Evolutionary conservation across 1,140 invertebrate genomes (phyloP), one percentile per base, ranked within the genome.

Genomic region (Drosophila kepulauana): DNA sequence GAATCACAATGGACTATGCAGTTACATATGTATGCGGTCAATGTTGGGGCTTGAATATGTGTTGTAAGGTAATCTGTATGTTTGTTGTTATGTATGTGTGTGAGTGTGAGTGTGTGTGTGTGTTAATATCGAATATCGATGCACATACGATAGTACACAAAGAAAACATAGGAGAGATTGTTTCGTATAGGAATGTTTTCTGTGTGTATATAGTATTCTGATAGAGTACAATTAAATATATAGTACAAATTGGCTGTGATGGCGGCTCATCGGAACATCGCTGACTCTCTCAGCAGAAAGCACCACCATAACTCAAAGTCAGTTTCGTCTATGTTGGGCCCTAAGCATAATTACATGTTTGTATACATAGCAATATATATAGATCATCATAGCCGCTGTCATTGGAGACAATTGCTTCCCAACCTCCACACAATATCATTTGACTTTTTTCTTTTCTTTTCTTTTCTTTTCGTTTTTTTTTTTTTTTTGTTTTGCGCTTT

Each of bases 291-390:
- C 91, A 86, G 91, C 86, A 92, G 91, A 92, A 92, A 92, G 91
- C 90, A 92, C 91, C 91, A 91, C 91, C 91, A 92, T 86, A 91
- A 88, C 91, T 92, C 91, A 92, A 92, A 91, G 85, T 80, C 84
- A 88, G 84, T 72, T 88, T 88, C 85, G 81, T 84, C 84, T 89
- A 88, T 89, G 85, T 89, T 88, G 84, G 85, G 80, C 81, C 85
- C 84, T 87, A 87, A 80, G 80, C 84, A 56, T 56, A 80, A 65
- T 48, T 51, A 68, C 30, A 72, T 20, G n/a, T 16, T 8, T 35
- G 25, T 35, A 35, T 56, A 35, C 25, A 54, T 54, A 45, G 5
- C 15, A 3, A 10, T 48, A 48, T 48, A 48, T 20, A 16, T 28
- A 38, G 51, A 54, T 54, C 51, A 51, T 46, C 35, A 33, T 46